Evolutionary conservation across 2,888 invertebrate species (phyloP).

Genomic region (Elysia crispata): DNA sequence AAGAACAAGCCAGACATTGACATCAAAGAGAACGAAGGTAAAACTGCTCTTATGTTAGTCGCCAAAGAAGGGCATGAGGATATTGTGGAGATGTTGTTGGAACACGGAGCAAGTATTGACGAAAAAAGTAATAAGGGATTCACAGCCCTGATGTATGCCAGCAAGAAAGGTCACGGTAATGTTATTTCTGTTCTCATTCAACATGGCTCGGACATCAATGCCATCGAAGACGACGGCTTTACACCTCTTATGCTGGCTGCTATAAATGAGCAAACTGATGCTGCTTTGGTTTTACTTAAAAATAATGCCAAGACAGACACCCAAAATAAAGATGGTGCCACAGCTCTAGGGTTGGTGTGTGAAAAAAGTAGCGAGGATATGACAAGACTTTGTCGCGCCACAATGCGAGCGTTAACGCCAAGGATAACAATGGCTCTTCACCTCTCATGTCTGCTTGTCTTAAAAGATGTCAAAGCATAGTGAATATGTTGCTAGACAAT

Average conservation of each 20-base stretch:
- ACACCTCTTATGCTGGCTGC: neutral
- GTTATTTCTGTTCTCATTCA: neutral
- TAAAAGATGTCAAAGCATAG: constrained; percentile 52
- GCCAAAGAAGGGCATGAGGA: neutral
- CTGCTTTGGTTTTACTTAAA: neutral
- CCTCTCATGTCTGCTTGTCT: constrained; percentile 61
- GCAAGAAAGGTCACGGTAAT: neutral
- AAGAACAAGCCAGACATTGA: no score
- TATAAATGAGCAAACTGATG: neutral
- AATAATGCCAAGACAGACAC: neutral
- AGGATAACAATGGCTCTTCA: constrained; percentile 60
- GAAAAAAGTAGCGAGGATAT: no score
- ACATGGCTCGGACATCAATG: neutral
- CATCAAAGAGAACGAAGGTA: neutral
- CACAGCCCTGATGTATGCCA: constrained; percentile 3
- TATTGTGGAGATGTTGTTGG: neutral
- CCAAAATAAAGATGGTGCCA: neutral
- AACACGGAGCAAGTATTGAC: neutral
- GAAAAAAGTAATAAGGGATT: neutral
- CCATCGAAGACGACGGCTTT: neutral
- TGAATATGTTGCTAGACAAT: constrained; percentile 58
- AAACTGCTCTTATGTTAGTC: neutral
- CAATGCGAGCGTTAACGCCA: constrained; percentile 53
- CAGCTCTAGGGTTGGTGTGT: no score
- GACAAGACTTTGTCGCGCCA: no score